Evolutionary conservation across 2,797 vertebrate genomes (phyloP).

Genomic region (Malurus leucopterus): DNA sequence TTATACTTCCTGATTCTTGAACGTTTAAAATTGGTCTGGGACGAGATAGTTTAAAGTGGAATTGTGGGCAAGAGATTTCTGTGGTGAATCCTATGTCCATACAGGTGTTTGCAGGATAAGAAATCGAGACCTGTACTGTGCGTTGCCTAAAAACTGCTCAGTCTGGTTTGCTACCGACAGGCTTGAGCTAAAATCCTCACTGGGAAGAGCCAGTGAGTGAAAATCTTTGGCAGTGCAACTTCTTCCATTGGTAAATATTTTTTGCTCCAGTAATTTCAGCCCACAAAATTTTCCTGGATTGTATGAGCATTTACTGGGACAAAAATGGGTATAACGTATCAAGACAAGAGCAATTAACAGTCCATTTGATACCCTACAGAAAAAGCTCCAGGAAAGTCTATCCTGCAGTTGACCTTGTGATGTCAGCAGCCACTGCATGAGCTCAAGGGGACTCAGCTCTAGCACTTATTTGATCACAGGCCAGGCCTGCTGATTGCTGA

Average conservation of each 20-base stretch:
- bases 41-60: neutral
- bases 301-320: neutral
- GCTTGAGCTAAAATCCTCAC: neutral
- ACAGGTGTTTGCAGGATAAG: neutral
- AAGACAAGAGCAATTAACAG: neutral
- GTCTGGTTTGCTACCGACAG: neutral
- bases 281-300: neutral
- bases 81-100: neutral
- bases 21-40: neutral
- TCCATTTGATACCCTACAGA: neutral
- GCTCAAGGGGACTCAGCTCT: neutral
- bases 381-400: neutral
- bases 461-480: slow-evolving; percentile 28
- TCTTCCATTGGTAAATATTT: neutral
- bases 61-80: neutral
- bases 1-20: neutral
- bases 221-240: neutral
- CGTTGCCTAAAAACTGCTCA: neutral
- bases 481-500: slow-evolving; percentile 47
- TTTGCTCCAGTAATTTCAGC: neutral
- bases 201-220: neutral
- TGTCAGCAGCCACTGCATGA: slow-evolving; percentile 27
- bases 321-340: neutral
- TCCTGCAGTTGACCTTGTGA: slow-evolving; percentile 13
- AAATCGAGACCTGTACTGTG: too few species aligned